Evolutionary conservation across 2,113 vertebrate species (phyloP).

Genomic region (Propithecus coquereli): DNA sequence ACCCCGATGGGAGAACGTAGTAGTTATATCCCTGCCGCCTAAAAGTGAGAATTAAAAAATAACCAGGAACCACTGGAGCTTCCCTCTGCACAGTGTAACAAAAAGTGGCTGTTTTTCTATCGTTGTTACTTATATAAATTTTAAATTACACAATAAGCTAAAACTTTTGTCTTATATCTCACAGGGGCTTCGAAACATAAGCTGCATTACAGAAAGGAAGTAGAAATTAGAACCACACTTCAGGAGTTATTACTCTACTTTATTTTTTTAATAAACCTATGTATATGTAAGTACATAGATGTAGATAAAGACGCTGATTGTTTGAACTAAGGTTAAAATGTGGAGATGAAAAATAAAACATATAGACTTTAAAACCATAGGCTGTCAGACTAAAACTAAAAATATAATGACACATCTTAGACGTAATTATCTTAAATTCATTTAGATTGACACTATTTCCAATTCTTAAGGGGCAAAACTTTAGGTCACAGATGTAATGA

Average conservation of each 20-base stretch:
- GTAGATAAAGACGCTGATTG: not conserved
- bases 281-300: conserved; percentile 70
- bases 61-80: not conserved
- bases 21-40: not conserved
- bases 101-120: not conserved
- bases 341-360: conserved; percentile 27
- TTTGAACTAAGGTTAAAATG: conserved; percentile 20
- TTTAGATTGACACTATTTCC: not conserved
- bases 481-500: not conserved
- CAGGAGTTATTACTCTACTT: conserved; percentile 72
- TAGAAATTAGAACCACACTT: conserved; percentile 65
- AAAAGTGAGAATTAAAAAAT: not conserved
- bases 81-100: not conserved
- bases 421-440: not conserved
- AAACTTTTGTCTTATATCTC: conserved; percentile 42
- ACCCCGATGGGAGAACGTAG: not conserved
- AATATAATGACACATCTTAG: not conserved
- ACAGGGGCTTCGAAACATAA: conserved; percentile 45
- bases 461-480: conserved; percentile 19
- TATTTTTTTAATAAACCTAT: conserved; percentile 76
- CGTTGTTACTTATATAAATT: not conserved
- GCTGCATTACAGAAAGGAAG: conserved; percentile 32
- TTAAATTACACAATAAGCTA: conserved; percentile 6
- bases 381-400: not conserved
- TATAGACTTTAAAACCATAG: not conserved